phyloP scores from a whole-genome alignment of 2,797 vertebrate species.

The Tragopan temminckii region DNA sequence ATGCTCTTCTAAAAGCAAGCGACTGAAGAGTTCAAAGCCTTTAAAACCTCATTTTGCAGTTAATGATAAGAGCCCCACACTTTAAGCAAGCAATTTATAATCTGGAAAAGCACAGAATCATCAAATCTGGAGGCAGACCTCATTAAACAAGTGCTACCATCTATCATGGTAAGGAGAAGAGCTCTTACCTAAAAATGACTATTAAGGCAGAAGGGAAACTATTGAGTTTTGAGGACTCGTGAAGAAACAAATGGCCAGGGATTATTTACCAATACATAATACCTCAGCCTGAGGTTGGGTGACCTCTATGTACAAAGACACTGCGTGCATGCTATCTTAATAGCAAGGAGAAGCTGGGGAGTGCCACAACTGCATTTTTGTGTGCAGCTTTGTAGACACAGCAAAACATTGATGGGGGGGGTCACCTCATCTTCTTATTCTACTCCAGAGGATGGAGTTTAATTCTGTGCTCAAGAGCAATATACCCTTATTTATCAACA shows the following conservation, averaged over 20 bases:
- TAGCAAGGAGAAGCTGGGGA: background rate
- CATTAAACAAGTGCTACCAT: background rate
- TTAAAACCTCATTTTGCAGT: background rate
- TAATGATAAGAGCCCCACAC: rapidly evolving
- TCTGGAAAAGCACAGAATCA: background rate
- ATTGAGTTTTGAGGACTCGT: background rate
- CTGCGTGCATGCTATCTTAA: rapidly evolving
- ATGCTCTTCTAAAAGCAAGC: background rate
- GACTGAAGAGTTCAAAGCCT: background rate
- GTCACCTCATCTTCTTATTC: background rate
- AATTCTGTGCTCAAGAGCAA: background rate
- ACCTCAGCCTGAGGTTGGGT: background rate
- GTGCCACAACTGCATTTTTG: background rate
- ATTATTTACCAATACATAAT: background rate
- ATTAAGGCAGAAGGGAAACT: background rate
- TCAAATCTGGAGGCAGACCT: background rate
- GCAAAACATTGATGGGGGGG: background rate
- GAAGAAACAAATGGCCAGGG: background rate
- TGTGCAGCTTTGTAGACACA: background rate
- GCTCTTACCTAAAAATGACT: background rate
- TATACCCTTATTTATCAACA: background rate
- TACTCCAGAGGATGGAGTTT: background rate
- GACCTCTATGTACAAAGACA: background rate
- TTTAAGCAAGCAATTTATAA: background rate
- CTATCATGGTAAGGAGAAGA: background rate